Evolutionary conservation across 2,888 invertebrate genomes (phyloP).

Genomic region (Boloria euphrosyne): DNA sequence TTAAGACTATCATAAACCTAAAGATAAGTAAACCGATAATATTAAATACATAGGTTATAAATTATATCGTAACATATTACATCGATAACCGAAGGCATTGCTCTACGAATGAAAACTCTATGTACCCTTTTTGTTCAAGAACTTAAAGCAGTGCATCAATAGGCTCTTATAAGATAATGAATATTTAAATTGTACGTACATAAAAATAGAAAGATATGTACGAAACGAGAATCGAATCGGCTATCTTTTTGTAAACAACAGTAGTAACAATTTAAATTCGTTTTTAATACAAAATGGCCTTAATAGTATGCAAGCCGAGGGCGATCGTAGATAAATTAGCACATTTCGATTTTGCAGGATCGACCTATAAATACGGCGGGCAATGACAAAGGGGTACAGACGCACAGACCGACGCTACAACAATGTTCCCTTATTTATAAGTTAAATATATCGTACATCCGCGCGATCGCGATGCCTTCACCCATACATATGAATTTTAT

Average conservation of each 20-base stretch:
- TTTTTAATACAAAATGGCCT: constrained; percentile 25
- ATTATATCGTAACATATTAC: too few relatives aligned
- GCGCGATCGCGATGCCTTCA: constrained; percentile 65
- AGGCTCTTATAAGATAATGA: background rate
- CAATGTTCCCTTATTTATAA: constrained; percentile 71
- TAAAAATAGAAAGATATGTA: background rate
- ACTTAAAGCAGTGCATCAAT: background rate
- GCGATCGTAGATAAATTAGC: constrained; percentile 50
- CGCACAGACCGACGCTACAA: constrained; percentile 50
- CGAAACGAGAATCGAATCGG: background rate
- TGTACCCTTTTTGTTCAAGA: too few relatives aligned
- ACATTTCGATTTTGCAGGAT: constrained; percentile 50
- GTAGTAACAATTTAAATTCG: constrained; percentile 16
- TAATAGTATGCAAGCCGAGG: constrained; percentile 39
- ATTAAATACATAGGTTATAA: too few relatives aligned
- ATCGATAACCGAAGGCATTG: too few relatives aligned
- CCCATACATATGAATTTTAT: constrained; percentile 79
- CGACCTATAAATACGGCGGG: constrained; percentile 52
- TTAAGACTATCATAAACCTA: too few relatives aligned
- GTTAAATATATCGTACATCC: constrained; percentile 69
- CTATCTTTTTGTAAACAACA: background rate
- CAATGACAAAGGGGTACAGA: constrained; percentile 53
- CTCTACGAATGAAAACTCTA: too few relatives aligned
- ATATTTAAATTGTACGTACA: background rate
- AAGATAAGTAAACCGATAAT: too few relatives aligned